These are phyloP conservation scores for Neodontobutis hainanensis DNA, from an alignment of 2,113 vertebrate genomes.

Conservation along the genomic window DNA sequence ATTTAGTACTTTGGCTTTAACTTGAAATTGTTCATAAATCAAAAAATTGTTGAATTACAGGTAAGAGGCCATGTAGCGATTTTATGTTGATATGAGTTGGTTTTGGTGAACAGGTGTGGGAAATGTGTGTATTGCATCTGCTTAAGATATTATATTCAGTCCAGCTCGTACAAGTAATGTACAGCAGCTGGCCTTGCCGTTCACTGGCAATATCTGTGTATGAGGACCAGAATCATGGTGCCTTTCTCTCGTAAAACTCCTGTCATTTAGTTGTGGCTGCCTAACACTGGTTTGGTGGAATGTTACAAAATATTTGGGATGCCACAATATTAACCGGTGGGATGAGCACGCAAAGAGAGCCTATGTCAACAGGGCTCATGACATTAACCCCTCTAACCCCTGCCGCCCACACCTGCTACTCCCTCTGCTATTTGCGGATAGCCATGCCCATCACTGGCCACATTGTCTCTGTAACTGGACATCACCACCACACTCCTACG, in stretches of 20 bases:
- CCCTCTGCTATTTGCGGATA: neutral
- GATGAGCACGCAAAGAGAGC: slow-evolving; percentile 68
- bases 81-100: too few relatives aligned
- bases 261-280: slow-evolving; percentile 61
- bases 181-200: slow-evolving; percentile 1
- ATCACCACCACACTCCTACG: neutral
- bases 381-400: slow-evolving; percentile 56
- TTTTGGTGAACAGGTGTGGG: neutral
- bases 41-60: too few relatives aligned
- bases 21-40: too few relatives aligned
- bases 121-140: neutral
- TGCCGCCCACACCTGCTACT: slow-evolving; percentile 59
- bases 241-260: slow-evolving; percentile 74
- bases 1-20: too few relatives aligned
- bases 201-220: slow-evolving; percentile 43
- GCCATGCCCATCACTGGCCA: slow-evolving; percentile 29
- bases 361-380: slow-evolving; percentile 70
- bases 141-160: neutral
- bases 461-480: slow-evolving; percentile 34
- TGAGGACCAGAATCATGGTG: slow-evolving; percentile 71
- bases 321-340: slow-evolving; percentile 76
- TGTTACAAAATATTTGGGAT: slow-evolving; percentile 78
- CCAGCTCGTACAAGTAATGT: neutral
- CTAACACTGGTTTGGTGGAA: slow-evolving; percentile 60
- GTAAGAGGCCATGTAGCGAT: too few relatives aligned